These are phyloP conservation scores for Boloria euphrosyne DNA, from an alignment of 2,888 invertebrate species.

Conservation along the genomic window DNA sequence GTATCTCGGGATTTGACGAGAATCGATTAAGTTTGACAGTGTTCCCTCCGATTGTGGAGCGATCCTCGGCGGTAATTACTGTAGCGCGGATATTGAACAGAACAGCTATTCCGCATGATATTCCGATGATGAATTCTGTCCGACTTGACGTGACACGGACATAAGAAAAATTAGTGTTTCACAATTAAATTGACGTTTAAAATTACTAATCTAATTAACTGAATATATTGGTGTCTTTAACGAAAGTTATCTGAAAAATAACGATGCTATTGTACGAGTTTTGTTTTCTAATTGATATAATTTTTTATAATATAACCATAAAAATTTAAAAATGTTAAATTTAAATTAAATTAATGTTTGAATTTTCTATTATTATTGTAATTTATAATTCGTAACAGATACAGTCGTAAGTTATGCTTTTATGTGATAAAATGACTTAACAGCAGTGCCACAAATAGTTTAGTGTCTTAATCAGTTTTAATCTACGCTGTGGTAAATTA, in stretches of 20 bases:
- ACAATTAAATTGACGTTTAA: constrained; percentile 47
- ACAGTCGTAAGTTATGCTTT: constrained; percentile 1
- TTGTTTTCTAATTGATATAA: too few relatives aligned
- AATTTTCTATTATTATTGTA: neutral
- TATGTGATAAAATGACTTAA: constrained; percentile 13
- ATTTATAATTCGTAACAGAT: neutral
- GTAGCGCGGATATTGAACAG: constrained; percentile 54
- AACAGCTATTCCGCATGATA: constrained; percentile 59
- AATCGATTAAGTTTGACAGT: constrained; percentile 77
- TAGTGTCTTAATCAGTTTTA: constrained; percentile 73
- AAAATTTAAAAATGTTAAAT: too few relatives aligned
- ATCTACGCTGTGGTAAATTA: constrained; percentile 71
- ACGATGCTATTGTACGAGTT: too few relatives aligned
- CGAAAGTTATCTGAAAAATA: too few relatives aligned
- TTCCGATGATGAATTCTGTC: constrained; percentile 75
- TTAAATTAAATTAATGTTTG: neutral
- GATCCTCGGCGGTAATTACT: constrained; percentile 66
- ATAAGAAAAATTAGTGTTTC: constrained; percentile 54
- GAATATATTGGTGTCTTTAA: too few relatives aligned
- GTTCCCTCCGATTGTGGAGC: constrained; percentile 65
- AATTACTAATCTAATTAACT: neutral
- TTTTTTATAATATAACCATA: too few relatives aligned
- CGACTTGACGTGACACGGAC: constrained; percentile 62
- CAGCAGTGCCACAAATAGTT: constrained; percentile 28
- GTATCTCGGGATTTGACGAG: constrained; percentile 58